A percentile compares a stretch with the other conserved stretches of the same genome.
phyloP scores from a whole-genome alignment of 2,113 vertebrate species.

The Struthidea cinerea region DNA sequence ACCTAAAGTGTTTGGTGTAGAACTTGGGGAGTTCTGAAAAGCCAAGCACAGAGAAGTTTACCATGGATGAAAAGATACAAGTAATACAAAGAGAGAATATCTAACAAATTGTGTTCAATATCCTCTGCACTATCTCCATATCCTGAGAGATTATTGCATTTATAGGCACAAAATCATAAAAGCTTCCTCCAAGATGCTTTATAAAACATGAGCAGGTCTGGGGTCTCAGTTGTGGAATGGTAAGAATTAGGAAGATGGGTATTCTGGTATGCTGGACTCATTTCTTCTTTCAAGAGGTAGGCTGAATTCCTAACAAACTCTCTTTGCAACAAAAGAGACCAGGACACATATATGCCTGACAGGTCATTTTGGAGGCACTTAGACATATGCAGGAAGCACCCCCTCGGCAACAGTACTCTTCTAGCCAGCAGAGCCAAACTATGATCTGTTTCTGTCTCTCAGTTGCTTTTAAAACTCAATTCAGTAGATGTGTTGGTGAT shows the following conservation, averaged over 20 bases:
- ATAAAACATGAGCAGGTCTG: conserved; percentile 10
- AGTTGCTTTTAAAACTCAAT: not conserved
- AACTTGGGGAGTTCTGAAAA: not conserved
- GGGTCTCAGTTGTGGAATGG: conserved; percentile 13
- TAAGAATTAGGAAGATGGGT: conserved; percentile 16
- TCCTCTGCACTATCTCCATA: not conserved
- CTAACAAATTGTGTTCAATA: not conserved
- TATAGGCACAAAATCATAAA: not conserved
- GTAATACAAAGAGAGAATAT: not conserved
- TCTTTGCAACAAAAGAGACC: not conserved
- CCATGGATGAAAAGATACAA: not conserved
- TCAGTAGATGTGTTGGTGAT: not conserved
- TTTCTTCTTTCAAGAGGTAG: not conserved
- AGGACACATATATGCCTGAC: not conserved
- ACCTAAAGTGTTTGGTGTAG: not conserved
- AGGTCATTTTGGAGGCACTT: not conserved
- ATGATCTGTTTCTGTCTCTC: not conserved
- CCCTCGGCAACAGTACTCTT: not conserved
- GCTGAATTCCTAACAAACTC: not conserved
- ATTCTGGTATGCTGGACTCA: not conserved
- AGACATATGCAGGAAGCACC: not conserved
- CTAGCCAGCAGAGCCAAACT: not conserved
- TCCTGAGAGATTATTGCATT: not conserved
- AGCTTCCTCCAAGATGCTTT: conserved; percentile 28
- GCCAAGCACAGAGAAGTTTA: not conserved